Evolutionary conservation across 1,140 invertebrate species (phyloP), one percentile per base, ranked within the genome.

Genomic region (Drosophila pectinifera): DNA sequence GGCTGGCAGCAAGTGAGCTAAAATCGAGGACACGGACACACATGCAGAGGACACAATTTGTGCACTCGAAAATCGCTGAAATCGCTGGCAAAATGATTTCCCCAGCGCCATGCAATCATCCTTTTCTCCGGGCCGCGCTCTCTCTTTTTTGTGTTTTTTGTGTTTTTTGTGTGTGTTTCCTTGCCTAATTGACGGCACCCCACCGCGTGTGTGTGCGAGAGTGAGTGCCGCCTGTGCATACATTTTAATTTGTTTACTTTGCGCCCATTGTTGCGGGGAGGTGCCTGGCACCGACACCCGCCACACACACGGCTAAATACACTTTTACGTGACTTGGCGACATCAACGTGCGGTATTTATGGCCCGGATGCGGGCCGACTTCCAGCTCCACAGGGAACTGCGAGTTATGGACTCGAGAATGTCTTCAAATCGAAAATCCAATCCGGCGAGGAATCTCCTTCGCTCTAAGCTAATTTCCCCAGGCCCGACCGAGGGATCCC

Each of bases 181-280:
- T 16, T 51, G 38, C 73, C 78, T 85, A 85, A 85, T 86, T 85
- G 81, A 53, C 53, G 64, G 64, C 75, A 72, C 56, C 41, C 43
- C 14, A 24, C 46, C 38, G 58, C 24, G 59, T 46, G 46, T 76
- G n/a, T n/a, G n/a, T n/a, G n/a, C n/a, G n/a, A n/a, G n/a, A n/a
- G n/a, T n/a, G n/a, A n/a, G n/a, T n/a, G n/a, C n/a, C n/a, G 78
- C 39, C 67, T 86, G 73, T 86, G 82, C 81, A 84, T 64, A 84
- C 82, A 84, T 86, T 85, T 85, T 85, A 85, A 85, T 85, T 85
- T 85, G 81, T 85, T 85, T 85, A 85, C 82, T 85, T 78, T 81
- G 80, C 49, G 82, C 73, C 73, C 63, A 74, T 86, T 78, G 81
- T 84, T 80, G 73, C 61, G 59, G 41, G 57, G 26, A 45, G 68